Percentiles rank a stretch among this genome's conserved stretches.
Evolutionary conservation across 1,140 invertebrate species (phyloP).

Genomic region (Bombus waltoni): DNA sequence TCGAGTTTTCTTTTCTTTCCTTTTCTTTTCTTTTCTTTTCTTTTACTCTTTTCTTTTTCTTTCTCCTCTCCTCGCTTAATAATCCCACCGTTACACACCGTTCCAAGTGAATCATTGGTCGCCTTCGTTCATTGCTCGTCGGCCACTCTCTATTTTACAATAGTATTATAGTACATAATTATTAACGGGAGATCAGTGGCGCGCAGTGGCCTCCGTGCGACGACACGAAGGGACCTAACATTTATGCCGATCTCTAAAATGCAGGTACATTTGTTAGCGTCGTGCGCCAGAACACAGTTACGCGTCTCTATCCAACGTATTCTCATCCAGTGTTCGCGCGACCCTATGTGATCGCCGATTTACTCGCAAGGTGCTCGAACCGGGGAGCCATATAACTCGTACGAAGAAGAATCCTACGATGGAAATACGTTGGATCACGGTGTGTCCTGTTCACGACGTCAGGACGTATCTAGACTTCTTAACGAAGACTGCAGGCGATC

Average conservation of each 20-base stretch:
- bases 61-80: not conserved
- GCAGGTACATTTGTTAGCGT: conserved; percentile 70
- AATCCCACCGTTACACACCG: conserved; percentile 49
- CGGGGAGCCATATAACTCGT: not conserved
- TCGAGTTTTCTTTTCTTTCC: conserved; percentile 35
- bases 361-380: not conserved
- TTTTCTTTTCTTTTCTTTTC: not conserved
- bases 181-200: conserved; percentile 72
- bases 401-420: not conserved
- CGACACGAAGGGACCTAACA: conserved; percentile 54
- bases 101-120: conserved; percentile 31
- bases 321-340: not conserved
- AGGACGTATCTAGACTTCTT: conserved; percentile 64
- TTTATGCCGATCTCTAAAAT: conserved; percentile 68
- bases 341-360: not conserved
- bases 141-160: conserved; percentile 61
- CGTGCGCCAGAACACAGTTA: conserved; percentile 53
- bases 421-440: conserved; percentile 38
- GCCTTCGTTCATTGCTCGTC: conserved; percentile 54
- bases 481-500: conserved; percentile 59
- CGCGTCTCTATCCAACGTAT: conserved; percentile 1
- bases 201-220: conserved; percentile 59
- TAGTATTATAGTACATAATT: conserved; percentile 60
- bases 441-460: conserved; percentile 57
- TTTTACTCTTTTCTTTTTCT: too few species aligned